Evolutionary conservation across 1,140 invertebrate genomes (phyloP), one percentile per base, ranked within the genome.

Genomic region (Danaus melanippus): DNA sequence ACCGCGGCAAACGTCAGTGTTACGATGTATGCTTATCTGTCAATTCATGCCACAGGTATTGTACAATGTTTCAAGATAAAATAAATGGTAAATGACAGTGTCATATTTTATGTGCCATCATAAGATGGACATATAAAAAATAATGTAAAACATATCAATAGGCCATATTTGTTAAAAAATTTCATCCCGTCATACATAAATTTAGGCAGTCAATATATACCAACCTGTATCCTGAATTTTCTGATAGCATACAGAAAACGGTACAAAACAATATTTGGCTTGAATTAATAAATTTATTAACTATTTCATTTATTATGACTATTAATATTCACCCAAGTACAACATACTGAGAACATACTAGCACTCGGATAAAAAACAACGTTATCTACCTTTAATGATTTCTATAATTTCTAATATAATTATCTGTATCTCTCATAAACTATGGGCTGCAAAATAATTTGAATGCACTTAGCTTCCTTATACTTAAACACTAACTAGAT

Each of bases 401-500:
- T 71, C 53, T 62, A 67, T 79, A 78, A 56, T 70, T 59, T 60
- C 66, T 74, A 75, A 69, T 76, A 73, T 71, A 73, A 66, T 68
- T 64, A 61, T 69, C 70, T 57, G 67, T 69, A 67, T 66, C 65
- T 74, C 60, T 75, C 66, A 69, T 71, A 71, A 67, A 76, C 64
- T 74, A 79, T 71, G 57, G 66, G 66, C 73, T 78, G 80, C 79
- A 81, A 84, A 80, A 86, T 78, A 80, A 82, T 70, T 68, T 77
- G 60, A 84, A 79, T 73, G 76, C 77, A 79, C 71, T 75, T 84
- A 86, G 79, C 76, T 74, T 80, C 60, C 60, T 81, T 79, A 81
- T 67, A 67, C 73, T 83, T 82, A 82, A 52, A 5, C 61, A 53
- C 71, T 85, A 81, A 60, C 68, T 77, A 82, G 65, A 78, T 76